phyloP scores from a whole-genome alignment of 1,140 invertebrate genomes.

The Vanessa tameamea region DNA sequence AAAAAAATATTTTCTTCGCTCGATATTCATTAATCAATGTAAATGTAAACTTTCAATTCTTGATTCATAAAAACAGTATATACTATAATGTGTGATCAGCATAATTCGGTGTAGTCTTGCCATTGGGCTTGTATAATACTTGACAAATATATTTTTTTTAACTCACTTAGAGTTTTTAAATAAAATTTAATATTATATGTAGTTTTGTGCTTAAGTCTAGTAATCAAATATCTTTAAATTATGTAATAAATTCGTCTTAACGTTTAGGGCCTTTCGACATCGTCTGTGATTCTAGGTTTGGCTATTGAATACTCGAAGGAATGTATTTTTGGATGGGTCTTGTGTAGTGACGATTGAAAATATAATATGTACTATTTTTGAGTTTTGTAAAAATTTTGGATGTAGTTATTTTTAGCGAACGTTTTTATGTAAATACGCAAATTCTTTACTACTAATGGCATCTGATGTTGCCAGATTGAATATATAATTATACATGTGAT shows the following conservation, averaged over 20 bases:
- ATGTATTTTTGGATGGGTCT: conserved; percentile 31
- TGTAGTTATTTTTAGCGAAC: background rate
- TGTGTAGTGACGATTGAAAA: conserved; percentile 13
- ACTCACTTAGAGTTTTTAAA: too few relatives aligned
- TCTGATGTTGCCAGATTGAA: background rate
- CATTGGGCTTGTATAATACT: too few relatives aligned
- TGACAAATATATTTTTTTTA: too few relatives aligned
- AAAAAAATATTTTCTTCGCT: too few relatives aligned
- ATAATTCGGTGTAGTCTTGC: too few relatives aligned
- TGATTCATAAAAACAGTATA: too few relatives aligned
- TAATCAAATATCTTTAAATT: background rate
- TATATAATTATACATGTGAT: background rate
- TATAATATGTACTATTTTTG: conserved; percentile 15
- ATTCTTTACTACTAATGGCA: background rate
- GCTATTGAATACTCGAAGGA: conserved; percentile 22
- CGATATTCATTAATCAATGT: too few relatives aligned
- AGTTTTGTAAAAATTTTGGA: conserved; percentile 1
- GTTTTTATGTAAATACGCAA: conserved; percentile 1
- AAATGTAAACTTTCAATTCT: too few relatives aligned
- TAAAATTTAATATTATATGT: too few relatives aligned
- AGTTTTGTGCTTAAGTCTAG: background rate
- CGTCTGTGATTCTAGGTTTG: conserved; percentile 32
- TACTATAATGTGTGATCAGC: too few relatives aligned
- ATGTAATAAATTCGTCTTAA: conserved; percentile 13
- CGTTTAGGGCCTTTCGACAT: conserved; percentile 21